Evolutionary conservation across 37 sponge, comb jelly and placozoan species (phyloP), one percentile per base, ranked within the genome.

Genomic region (Crambe crambe): DNA sequence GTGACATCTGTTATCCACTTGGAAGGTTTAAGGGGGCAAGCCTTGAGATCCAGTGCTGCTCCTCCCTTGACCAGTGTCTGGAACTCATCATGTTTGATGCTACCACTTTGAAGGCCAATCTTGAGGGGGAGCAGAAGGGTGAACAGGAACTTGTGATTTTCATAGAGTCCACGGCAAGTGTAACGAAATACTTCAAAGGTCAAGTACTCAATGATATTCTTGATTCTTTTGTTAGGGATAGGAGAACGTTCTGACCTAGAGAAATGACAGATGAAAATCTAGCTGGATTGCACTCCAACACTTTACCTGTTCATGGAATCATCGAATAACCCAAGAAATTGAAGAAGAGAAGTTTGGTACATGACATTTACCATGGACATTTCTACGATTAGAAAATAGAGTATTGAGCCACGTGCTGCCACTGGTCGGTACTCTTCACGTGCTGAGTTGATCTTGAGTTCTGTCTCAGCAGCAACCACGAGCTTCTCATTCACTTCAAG

Each of bases 391-490:
- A 98, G 84, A 89, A 98, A 98, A 79, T 98, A 98, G 43, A 98
- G 87, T 42, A 98, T 96, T 72, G 95, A 93, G 29, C 99, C 99
- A 18, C 99, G 63, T 31, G 93, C 74, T 1, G 99, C 99, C 56
- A 98, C 98, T n/a, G 97, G 99, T 3, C 99, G 78, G 66, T 91
- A 98, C 77, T 98, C 99, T 80, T 98, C 96, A n/a, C 99, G 37
- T 36, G 99, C 99, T 29, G 93, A 58, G 68, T 88, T 96, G 77
- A 98, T 98, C 89, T 96, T 94, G 47, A 87, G 40, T 77, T 98
- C 95, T 68, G 96, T 98, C 65, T 96, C 97, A 22, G 96, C 97
- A 34, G 99, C 99, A 31, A 96, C 82, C 20, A 56, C 75, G 36
- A 98, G 78, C 83, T 98, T 98, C 78, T 96, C 94, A 51, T 87